A percentile compares a stretch with the other conserved stretches of the same genome.
These are phyloP conservation scores for Portevinia maculata DNA, from an alignment of 2,888 invertebrate species.

Conservation along the genomic window DNA sequence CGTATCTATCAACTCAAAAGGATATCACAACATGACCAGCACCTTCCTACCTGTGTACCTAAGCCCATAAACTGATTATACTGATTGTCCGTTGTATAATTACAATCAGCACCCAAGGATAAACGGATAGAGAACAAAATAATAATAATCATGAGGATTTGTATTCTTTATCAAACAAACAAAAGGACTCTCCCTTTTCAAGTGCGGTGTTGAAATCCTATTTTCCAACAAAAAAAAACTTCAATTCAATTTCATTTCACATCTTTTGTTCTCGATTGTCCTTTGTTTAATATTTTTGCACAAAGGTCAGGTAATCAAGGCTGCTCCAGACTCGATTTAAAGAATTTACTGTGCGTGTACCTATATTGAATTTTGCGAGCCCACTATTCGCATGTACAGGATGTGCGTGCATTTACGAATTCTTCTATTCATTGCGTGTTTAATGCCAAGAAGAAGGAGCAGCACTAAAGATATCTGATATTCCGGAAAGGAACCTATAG, in stretches of 20 bases:
- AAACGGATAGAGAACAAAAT: slow-evolving; percentile 39
- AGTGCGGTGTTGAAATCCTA: slow-evolving; percentile 71
- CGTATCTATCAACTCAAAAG: slow-evolving; percentile 21
- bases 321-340: slow-evolving; percentile 4
- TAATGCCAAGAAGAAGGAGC: slow-evolving; percentile 21
- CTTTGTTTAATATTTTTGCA: slow-evolving; percentile 46
- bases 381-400: slow-evolving; percentile 54
- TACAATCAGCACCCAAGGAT: slow-evolving; percentile 59
- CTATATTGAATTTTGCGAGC: slow-evolving; percentile 17
- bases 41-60: slow-evolving; percentile 36
- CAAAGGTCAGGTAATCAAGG: slow-evolving; percentile 64
- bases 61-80: slow-evolving; percentile 58
- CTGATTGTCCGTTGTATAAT: slow-evolving; percentile 55
- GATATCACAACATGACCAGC: slow-evolving; percentile 41
- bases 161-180: slow-evolving; percentile 42
- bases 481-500: slow-evolving; percentile 58
- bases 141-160: slow-evolving; percentile 20
- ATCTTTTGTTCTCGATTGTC: slow-evolving; percentile 13
- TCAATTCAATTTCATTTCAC: slow-evolving; percentile 36
- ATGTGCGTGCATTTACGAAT: slow-evolving; percentile 63
- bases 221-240: slow-evolving; percentile 51
- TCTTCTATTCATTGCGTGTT: slow-evolving; percentile 51
- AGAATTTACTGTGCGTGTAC: slow-evolving; percentile 36
- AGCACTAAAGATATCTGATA: slow-evolving; percentile 51
- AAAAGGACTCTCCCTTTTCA: slow-evolving; percentile 66